Evolutionary conservation across 35 echinoderm and acorn worm species (phyloP), one percentile per base, ranked within the genome.

Genomic region (Patiria miniata): DNA sequence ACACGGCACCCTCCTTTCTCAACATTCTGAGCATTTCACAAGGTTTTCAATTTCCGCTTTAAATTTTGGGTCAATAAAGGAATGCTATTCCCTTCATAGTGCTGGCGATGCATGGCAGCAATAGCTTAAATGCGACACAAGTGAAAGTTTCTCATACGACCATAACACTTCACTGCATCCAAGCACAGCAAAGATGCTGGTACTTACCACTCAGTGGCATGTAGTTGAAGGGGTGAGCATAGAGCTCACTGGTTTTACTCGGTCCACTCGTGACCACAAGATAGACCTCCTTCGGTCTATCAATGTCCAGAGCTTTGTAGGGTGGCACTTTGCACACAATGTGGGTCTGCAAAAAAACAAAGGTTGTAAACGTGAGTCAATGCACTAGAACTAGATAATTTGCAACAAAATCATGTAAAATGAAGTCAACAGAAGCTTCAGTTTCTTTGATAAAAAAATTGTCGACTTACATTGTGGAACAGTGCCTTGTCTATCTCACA

Each of bases 291-390:
- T 87, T 93, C 2, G 87, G 86, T 59, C 78, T 37, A 7, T 88
- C 68, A 22, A 99, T 60, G 40, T 95, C 83, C 18, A 76, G 77
- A 26, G 33, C 51, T 65, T 87, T 77, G 58, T 92, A 99, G 39
- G 90, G 81, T 36, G 96, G 96, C 61, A 94, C 94, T 52, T 52
- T 95, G 68, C 96, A 99, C 51, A 99, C 84, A 69, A 99, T 94
- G 77, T 99, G 96, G 17, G 86, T 99, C 96, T 99, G 86, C 44
- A 80, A 79, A 84, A 37, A 79, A 47, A 89, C 22, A 40, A 92
- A 85, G 19, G 12, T 6, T 6, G 42, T 4, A 47, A 47, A 6
- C 4, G 42, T 12, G 12, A 47, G 42, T 47, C 42, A 12, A 47
- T 47, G 42, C 16, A 38, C 51, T 10, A 33, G 39, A 51, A n/a